Percentiles rank a stretch among this genome's conserved stretches.
phyloP scores from a whole-genome alignment of 2,888 invertebrate genomes.

The Morpho achilles region DNA sequence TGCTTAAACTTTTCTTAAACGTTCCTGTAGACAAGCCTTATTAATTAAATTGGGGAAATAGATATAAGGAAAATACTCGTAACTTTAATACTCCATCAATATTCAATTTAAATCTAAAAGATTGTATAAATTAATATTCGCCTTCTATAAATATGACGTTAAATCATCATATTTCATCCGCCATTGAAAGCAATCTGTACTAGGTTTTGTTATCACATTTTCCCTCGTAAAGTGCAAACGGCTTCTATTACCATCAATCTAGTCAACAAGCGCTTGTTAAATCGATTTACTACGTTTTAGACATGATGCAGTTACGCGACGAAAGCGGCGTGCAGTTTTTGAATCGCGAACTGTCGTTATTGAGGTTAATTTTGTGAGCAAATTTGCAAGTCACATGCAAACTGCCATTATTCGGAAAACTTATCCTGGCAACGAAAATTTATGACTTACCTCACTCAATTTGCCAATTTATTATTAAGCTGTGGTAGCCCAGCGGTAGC shows the following conservation, averaged over 20 bases:
- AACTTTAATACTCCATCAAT: too few relatives aligned
- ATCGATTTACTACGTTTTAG: constrained; percentile 14
- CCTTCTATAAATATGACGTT: too few relatives aligned
- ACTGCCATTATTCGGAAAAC: not conserved
- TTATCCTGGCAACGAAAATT: too few relatives aligned
- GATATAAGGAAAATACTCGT: too few relatives aligned
- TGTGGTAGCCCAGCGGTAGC: too few relatives aligned
- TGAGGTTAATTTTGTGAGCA: constrained; percentile 4
- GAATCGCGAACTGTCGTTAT: constrained; percentile 4
- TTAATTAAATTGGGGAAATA: too few relatives aligned
- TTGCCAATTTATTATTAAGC: too few relatives aligned
- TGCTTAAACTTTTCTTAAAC: too few relatives aligned
- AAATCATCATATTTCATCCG: not conserved
- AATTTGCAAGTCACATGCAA: constrained; percentile 7
- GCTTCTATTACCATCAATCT: constrained; percentile 14
- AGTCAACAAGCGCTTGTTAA: constrained; percentile 12
- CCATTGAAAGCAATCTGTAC: not conserved
- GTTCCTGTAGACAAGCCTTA: too few relatives aligned
- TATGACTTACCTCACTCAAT: too few relatives aligned
- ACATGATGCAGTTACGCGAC: constrained; percentile 9
- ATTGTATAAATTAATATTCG: too few relatives aligned
- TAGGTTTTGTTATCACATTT: constrained; percentile 4
- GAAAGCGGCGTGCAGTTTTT: constrained; percentile 11
- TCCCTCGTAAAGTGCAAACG: constrained; percentile 1
- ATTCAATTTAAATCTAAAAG: too few relatives aligned